Evolutionary conservation across 2,888 invertebrate genomes (phyloP), one percentile per base, ranked within the genome.

Genomic region (Pantelozetes paolii): DNA sequence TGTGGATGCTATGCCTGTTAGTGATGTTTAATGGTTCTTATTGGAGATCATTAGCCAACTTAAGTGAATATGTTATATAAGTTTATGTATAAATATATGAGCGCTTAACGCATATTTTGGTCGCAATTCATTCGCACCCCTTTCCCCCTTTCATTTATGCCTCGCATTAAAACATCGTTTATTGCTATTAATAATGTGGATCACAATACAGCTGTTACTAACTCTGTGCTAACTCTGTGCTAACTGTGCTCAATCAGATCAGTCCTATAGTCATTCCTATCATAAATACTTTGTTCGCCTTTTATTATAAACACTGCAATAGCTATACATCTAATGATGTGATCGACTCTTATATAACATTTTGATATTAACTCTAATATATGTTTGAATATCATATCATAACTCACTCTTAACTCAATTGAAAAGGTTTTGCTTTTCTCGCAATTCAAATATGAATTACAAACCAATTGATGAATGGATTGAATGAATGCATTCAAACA

Each of bases 21-120:
- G 36, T 64, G 64, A 64, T 64, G 64, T 64, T 64, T 64, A 64
- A 64, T 64, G 64, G 64, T 64, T 64, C 36, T 64, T 36, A 64
- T 36, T 64, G 64, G 9, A 64, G 64, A 64, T 64, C 64, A 64
- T 64, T 64, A 64, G 64, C 40, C n/a, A 36, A 64, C 36, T 36
- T 36, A 64, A 64, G 64, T 64, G 64, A 64, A 64, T 64, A 64
- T 64, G 64, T 64, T 64, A 64, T 64, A 64, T 64, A 64, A 64
- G 36, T 64, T 64, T 64, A 64, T 64, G 40, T 64, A 64, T 64
- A 64, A 64, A 64, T 64, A 64, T 64, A 64, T 64, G 64, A 36
- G 64, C 40, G 64, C 57, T 64, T 64, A 64, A 64, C 36, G 64
- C 64, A 64, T 36, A 64, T 64, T 28, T 64, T 36, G 64, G 64